These are phyloP conservation scores for Mareca penelope DNA, from an alignment of 2,797 vertebrate species.

Conservation along the genomic window DNA sequence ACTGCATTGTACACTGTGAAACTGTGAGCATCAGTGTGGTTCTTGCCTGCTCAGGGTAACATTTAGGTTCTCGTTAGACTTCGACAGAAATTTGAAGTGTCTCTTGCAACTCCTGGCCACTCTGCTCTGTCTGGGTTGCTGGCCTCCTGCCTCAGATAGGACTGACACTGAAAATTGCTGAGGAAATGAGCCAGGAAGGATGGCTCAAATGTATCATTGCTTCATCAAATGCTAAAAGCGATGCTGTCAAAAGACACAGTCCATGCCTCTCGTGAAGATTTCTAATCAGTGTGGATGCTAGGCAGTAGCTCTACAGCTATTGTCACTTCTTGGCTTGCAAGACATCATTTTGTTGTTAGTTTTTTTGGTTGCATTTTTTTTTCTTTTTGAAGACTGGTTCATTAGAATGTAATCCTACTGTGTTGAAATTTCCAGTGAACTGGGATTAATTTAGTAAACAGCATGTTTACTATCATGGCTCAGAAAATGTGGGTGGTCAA, in stretches of 20 bases:
- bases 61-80: background rate
- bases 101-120: background rate
- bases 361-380: background rate
- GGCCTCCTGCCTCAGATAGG: background rate
- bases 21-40: accelerated
- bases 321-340: background rate
- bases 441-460: background rate
- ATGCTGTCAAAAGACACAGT: background rate
- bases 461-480: background rate
- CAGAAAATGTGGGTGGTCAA: background rate
- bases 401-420: background rate
- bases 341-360: background rate
- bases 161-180: background rate
- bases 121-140: background rate
- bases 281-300: background rate
- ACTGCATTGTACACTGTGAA: background rate
- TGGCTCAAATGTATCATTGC: background rate
- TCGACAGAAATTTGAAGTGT: background rate
- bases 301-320: background rate
- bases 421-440: background rate
- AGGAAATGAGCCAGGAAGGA: background rate
- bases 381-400: background rate
- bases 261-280: background rate
- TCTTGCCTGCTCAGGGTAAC: background rate
- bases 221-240: background rate